Base-by-base conservation (phyloP, 2,797 vertebrate species). In the Gymnothorax javanicus region DNA sequence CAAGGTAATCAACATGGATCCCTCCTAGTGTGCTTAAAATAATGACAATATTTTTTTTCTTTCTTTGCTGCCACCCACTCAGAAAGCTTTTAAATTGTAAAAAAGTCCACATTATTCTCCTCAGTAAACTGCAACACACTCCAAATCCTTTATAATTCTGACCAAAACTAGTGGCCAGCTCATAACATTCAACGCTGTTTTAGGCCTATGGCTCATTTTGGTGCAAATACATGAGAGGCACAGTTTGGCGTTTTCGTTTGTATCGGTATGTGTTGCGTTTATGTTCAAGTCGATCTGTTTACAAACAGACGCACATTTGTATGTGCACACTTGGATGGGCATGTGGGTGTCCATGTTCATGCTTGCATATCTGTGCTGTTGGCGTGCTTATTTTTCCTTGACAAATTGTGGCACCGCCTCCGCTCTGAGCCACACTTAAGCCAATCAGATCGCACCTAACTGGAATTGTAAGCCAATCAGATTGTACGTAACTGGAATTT, bases 191-290 rank as follows among this genome's bases (percentile, higher is more conserved):
- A 11, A 4, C 25, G 43, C 25, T 43, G n/a, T 2, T 73, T 12
- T 43, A 43, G 23, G 1, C 27, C 71, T 75, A 33, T 33, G 67
- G 9, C 71, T 33, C 27, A 75, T 25, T 43, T 43, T 33, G 71
- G 12, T 11, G 13, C 1, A 86, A 52, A 85, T 83, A 83, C 85
- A 85, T 83, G 86, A 90, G 81, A 83, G 86, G 88, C 94, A 95
- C 95, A 96, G 94, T 95, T 95, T 94, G 94, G 89, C 83, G 88
- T 92, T 86, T 90, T 89, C 89, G 79, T 54, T 81, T 69, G 27
- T 85, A 13, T 59, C n/a, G 75, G n/a, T 25, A n/a, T 20, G 85
- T 12, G 60, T n/a, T 81, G 4, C 56, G 79, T 56, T 59, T 56
- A 17, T 57, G n/a, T 23, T 82, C 52, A 62, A n/a, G n/a, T n/a